These are phyloP conservation scores for Phyllotreta striolata DNA, from an alignment of 2,888 invertebrate species.

Conservation along the genomic window DNA sequence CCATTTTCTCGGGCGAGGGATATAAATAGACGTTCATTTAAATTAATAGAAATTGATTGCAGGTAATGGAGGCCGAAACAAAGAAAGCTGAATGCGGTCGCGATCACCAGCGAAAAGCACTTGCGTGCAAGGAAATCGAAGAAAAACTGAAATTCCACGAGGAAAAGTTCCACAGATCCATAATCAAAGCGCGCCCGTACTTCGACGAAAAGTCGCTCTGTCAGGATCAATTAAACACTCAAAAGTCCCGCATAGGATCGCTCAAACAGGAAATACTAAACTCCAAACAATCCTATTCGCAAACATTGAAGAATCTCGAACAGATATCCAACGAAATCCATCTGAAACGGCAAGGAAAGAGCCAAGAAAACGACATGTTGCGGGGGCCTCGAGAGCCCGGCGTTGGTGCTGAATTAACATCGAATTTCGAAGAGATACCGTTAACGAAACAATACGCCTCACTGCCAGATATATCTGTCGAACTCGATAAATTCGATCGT, in stretches of 20 bases:
- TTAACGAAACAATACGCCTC: slow-evolving; percentile 45
- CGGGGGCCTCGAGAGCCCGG: slow-evolving; percentile 70
- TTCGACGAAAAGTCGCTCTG: slow-evolving; percentile 90
- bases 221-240: slow-evolving; percentile 84
- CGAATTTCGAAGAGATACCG: slow-evolving; percentile 53
- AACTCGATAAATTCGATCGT: slow-evolving; percentile 68
- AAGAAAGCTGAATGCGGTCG: slow-evolving; percentile 88
- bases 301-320: slow-evolving; percentile 83
- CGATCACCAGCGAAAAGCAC: slow-evolving; percentile 84
- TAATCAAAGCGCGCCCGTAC: slow-evolving; percentile 87
- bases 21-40: not conserved
- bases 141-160: slow-evolving; percentile 82
- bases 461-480: slow-evolving; percentile 64
- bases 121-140: slow-evolving; percentile 82
- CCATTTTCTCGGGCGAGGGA: not conserved
- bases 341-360: slow-evolving; percentile 65
- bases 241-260: slow-evolving; percentile 83
- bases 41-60: slow-evolving; percentile 22
- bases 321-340: slow-evolving; percentile 94
- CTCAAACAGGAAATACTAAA: slow-evolving; percentile 80
- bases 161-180: slow-evolving; percentile 81
- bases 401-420: slow-evolving; percentile 68
- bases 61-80: slow-evolving; percentile 94
- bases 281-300: slow-evolving; percentile 83
- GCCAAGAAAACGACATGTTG: slow-evolving; percentile 59